A percentile compares a stretch with the other conserved stretches of the same genome.
Conservation (phyloP, 2,888 invertebrate genomes). For the Desoria tigrina region DNA sequence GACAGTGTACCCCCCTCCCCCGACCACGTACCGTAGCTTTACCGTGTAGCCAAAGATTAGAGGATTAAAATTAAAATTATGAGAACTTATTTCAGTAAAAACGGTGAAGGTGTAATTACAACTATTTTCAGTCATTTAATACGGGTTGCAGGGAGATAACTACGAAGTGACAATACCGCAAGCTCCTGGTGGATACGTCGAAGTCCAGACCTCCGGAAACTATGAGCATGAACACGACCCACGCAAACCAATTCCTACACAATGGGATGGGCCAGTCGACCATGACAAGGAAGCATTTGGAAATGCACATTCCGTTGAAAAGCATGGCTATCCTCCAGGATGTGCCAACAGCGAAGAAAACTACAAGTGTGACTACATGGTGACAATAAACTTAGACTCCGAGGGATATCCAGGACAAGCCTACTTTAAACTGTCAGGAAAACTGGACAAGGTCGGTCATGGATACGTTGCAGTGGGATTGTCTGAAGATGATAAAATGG, state of each 20-base stretch:
- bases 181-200: not conserved
- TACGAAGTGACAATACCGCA: too few species aligned
- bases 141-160: too few species aligned
- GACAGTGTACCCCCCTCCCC: too few species aligned
- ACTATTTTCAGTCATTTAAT: too few species aligned
- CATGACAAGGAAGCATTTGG: not conserved
- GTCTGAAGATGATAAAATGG: conserved; percentile 39
- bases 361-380: conserved; percentile 24
- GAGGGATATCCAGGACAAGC: not conserved
- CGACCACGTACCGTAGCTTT: too few species aligned
- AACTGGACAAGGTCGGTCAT: conserved; percentile 7
- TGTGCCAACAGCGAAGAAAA: conserved; percentile 14
- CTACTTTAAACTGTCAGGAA: conserved; percentile 25
- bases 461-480: conserved; percentile 42
- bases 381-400: conserved; percentile 17
- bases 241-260: not conserved
- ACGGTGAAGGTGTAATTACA: too few species aligned
- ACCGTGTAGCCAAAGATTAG: too few species aligned
- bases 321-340: conserved; percentile 28
- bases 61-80: too few species aligned
- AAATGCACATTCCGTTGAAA: conserved; percentile 1
- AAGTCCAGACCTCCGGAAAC: conserved; percentile 2
- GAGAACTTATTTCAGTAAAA: too few species aligned
- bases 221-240: not conserved
- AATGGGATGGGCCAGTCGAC: conserved; percentile 2